Evolutionary conservation across 1,140 invertebrate species (phyloP), one percentile per base, ranked within the genome.

Genomic region (Pseudomyrmex cubaensis): DNA sequence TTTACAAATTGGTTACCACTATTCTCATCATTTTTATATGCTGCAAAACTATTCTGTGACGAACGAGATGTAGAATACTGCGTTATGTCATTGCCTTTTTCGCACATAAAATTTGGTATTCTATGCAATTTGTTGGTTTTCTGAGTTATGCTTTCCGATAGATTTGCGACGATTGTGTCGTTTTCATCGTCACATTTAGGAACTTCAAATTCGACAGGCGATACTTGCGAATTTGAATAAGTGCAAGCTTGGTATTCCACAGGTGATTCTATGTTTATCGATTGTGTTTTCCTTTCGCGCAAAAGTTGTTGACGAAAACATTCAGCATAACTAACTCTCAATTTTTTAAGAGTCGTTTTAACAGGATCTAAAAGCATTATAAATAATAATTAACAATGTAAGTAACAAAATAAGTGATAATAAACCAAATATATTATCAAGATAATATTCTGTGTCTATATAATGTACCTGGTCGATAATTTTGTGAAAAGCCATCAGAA

Each of bases 341-440:
- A 56, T n/a, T n/a, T 77, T 22, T 46, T 56, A 1, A 44, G 25
- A 56, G 13, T 56, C 54, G 13, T 56, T 56, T 12, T 20, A 67
- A 69, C 8, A 57, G 75, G 75, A 77, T 56, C 75, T 77, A 66
- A 44, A 75, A 67, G 2, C 13, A 25, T 17, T 25, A 64, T 13
- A 52, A 63, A 25, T 63, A 22, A 74, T 17, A 17, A 2, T 64
- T 17, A 54, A 54, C 50, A 52, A 13, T 12, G 13, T 9, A 17
- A 76, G 35, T 20, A 50, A 57, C 17, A 64, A 64, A 54, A 66
- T 20, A 50, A 2, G n/a, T 1, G 46, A 46, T 67, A 2, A 63
- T 2, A 15, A 46, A 67, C 54, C 13, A 12, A 2, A 1, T 35
- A 35, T 35, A 35, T 35, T 35, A 35, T 77, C 61, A 44, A 5